These are phyloP conservation scores for Aphelocoma californica DNA, from an alignment of 2,797 vertebrate species.

Conservation along the genomic window DNA sequence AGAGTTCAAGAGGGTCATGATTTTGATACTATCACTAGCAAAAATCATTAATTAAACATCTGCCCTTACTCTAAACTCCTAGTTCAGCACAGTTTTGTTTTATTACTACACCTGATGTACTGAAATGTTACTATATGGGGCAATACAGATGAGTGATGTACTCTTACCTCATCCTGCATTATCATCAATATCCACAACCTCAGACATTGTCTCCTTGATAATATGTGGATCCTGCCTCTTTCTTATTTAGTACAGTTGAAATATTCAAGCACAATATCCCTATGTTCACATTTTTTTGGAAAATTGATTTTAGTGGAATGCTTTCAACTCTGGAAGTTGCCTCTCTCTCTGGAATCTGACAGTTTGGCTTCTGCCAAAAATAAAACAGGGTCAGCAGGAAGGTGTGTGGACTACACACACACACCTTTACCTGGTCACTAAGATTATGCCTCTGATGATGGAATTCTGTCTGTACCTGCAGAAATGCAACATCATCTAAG, in stretches of 20 bases:
- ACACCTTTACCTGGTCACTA: not conserved
- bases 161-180: not conserved
- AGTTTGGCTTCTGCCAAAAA: not conserved
- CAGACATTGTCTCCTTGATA: not conserved
- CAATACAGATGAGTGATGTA: not conserved
- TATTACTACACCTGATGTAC: not conserved
- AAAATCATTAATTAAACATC: not conserved
- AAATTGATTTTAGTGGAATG: not conserved
- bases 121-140: not conserved
- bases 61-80: not conserved
- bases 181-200: not conserved
- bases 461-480: not conserved
- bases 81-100: not conserved
- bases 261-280: not conserved
- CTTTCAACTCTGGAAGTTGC: not conserved
- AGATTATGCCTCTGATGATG: not conserved
- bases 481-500: not conserved
- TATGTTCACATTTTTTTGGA: accelerated
- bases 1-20: not conserved
- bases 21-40: not conserved
- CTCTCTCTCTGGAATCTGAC: not conserved
- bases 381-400: not conserved
- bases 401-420: not conserved
- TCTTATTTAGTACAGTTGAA: not conserved
- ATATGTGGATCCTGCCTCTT: not conserved